These are phyloP conservation scores for Pammene fasciana DNA, from an alignment of 2,888 invertebrate species.

Conservation along the genomic window DNA sequence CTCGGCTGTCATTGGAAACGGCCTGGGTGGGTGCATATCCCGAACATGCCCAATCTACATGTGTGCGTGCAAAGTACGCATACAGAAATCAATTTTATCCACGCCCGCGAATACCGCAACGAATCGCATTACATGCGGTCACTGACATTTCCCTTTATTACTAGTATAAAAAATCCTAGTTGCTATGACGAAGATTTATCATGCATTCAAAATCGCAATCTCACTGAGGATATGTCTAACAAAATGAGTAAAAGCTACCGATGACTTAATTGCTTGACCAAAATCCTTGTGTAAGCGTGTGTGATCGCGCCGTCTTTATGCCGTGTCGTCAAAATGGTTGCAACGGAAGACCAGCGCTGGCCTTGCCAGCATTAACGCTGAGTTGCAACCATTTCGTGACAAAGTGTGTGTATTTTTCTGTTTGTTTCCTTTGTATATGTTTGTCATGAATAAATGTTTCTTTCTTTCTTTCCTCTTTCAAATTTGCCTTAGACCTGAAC, in stretches of 20 bases:
- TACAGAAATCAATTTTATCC: constrained; percentile 72
- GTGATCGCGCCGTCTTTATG: constrained; percentile 38
- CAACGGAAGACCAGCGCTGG: too few species aligned
- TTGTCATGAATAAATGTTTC: too few species aligned
- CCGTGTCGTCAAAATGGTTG: too few species aligned
- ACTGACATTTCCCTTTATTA: constrained; percentile 73
- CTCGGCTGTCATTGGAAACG: constrained; percentile 40
- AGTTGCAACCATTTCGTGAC: too few species aligned
- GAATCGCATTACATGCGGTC: constrained; percentile 76
- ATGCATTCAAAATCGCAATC: constrained; percentile 15
- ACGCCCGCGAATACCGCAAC: constrained; percentile 69
- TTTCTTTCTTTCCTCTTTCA: too few species aligned
- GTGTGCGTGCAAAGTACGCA: constrained; percentile 34
- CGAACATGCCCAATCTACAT: constrained; percentile 31
- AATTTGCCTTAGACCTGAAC: too few species aligned
- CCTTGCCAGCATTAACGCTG: too few species aligned
- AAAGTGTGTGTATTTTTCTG: too few species aligned
- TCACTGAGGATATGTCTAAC: constrained; percentile 9
- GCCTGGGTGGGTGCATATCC: constrained; percentile 43
- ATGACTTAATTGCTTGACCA: constrained; percentile 31
- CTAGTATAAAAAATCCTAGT: constrained; percentile 42
- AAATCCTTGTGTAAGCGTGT: constrained; percentile 26
- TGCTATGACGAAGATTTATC: constrained; percentile 13
- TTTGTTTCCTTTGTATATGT: too few species aligned
- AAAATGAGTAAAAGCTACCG: constrained; percentile 24